Evolutionary conservation across 23 tunicate species (phyloP).

Genomic region (Ciona savignyi): DNA sequence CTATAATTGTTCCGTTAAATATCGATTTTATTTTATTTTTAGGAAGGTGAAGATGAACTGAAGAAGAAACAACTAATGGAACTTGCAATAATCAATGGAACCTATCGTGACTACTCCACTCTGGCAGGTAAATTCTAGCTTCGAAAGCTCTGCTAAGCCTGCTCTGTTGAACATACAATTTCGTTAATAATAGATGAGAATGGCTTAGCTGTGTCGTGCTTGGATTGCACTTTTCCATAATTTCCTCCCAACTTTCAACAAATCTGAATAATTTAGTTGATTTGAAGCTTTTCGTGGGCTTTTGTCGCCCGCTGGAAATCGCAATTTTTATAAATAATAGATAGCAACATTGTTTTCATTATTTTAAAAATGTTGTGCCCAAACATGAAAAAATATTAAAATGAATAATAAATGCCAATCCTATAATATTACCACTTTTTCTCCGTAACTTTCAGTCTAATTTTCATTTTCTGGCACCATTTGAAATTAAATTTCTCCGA

Average conservation of each 20-base stretch:
- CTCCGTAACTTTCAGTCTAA: too few relatives aligned
- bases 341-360: too few relatives aligned
- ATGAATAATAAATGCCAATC: too few relatives aligned
- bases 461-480: too few relatives aligned
- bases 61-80: slow-evolving; percentile 99
- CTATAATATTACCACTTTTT: too few relatives aligned
- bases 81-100: slow-evolving; percentile 98
- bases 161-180: neutral
- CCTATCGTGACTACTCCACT: slow-evolving; percentile 89
- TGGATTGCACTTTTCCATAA: neutral
- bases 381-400: too few relatives aligned
- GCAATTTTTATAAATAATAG: too few relatives aligned
- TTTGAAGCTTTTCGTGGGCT: too few relatives aligned
- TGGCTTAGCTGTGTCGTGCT: neutral
- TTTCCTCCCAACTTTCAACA: neutral
- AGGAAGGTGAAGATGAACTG: slow-evolving; percentile 99
- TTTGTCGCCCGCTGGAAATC: too few relatives aligned
- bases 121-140: slow-evolving; percentile 17
- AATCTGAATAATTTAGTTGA: neutral
- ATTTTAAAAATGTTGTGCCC: too few relatives aligned
- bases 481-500: too few relatives aligned
- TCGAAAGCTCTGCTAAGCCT: neutral
- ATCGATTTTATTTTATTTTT: neutral
- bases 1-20: too few relatives aligned
- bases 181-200: neutral